Conservation (phyloP, 1,140 invertebrate species). For the Notospermus geniculatus region DNA sequence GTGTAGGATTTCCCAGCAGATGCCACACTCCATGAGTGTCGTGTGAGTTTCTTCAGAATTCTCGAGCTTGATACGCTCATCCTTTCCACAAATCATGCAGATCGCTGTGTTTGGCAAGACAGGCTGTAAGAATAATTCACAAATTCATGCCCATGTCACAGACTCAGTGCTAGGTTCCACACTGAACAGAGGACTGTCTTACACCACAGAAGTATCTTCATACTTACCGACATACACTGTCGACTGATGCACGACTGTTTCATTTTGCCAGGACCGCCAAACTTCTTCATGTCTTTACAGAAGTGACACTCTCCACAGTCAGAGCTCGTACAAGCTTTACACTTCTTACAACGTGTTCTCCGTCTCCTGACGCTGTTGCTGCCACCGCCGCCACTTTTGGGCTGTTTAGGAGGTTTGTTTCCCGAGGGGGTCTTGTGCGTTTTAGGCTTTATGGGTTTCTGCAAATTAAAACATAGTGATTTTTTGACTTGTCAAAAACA, state of each 20-base stretch:
- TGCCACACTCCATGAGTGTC: conserved; percentile 73
- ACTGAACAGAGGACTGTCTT: too few species aligned
- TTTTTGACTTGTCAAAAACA: too few species aligned
- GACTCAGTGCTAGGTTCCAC: too few species aligned
- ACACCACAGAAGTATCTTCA: too few species aligned
- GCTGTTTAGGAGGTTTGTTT: conserved; percentile 23
- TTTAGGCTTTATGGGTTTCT: conserved; percentile 7
- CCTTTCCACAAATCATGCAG: conserved; percentile 83
- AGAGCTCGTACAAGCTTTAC: conserved; percentile 84
- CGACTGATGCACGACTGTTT: conserved; percentile 93
- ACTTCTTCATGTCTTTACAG: conserved; percentile 96
- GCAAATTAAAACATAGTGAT: too few species aligned
- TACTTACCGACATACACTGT: conserved; percentile 71
- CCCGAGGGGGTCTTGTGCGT: conserved; percentile 12
- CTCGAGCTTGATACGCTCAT: conserved; percentile 61
- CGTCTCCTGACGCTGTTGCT: conserved; percentile 52
- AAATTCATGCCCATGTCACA: too few species aligned
- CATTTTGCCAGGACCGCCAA: conserved; percentile 86
- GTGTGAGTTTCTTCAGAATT: conserved; percentile 28
- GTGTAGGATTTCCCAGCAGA: conserved; percentile 92
- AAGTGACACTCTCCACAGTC: conserved; percentile 93
- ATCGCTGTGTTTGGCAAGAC: conserved; percentile 87
- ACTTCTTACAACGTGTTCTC: conserved; percentile 79
- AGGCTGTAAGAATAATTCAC: conserved; percentile 63
- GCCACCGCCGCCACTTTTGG: conserved; percentile 16